A percentile compares a stretch with the other conserved stretches of the same genome.
phyloP scores from a whole-genome alignment of 2,113 vertebrate species.

The Phylloscopus whistleri region DNA sequence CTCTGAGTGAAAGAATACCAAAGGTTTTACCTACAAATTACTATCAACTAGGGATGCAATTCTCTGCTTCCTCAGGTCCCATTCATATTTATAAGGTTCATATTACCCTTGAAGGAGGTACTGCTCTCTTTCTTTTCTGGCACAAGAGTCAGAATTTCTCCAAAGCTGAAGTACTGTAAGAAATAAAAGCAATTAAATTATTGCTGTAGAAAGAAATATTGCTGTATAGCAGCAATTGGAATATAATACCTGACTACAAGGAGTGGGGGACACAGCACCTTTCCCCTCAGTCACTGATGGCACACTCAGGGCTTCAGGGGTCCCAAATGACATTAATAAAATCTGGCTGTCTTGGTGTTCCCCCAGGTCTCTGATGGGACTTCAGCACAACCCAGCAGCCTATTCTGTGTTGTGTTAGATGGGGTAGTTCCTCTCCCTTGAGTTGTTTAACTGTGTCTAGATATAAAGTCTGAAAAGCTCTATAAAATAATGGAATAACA shows the following conservation, averaged over 20 bases:
- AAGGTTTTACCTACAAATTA: background rate
- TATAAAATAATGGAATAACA: background rate
- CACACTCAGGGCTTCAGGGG: background rate
- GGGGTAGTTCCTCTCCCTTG: background rate
- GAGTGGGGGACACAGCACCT: background rate
- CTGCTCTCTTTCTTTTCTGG: background rate
- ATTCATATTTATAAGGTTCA: background rate
- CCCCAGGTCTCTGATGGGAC: background rate
- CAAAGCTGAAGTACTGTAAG: background rate
- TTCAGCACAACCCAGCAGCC: background rate
- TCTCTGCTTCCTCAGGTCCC: background rate
- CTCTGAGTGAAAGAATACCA: background rate
- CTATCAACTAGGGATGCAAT: background rate
- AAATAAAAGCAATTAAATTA: conserved; percentile 2
- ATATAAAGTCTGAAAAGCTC: background rate
- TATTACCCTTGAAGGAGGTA: background rate
- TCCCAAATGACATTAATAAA: background rate
- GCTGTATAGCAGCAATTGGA: background rate
- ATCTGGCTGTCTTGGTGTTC: background rate
- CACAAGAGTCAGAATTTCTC: background rate
- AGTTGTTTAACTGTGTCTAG: background rate
- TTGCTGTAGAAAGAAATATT: background rate
- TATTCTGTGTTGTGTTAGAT: background rate
- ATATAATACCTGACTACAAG: background rate
- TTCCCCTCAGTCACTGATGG: background rate